Evolutionary conservation across 2,113 vertebrate species (phyloP), one percentile per base, ranked within the genome.

Genomic region (Sceloporus tristichus): DNA sequence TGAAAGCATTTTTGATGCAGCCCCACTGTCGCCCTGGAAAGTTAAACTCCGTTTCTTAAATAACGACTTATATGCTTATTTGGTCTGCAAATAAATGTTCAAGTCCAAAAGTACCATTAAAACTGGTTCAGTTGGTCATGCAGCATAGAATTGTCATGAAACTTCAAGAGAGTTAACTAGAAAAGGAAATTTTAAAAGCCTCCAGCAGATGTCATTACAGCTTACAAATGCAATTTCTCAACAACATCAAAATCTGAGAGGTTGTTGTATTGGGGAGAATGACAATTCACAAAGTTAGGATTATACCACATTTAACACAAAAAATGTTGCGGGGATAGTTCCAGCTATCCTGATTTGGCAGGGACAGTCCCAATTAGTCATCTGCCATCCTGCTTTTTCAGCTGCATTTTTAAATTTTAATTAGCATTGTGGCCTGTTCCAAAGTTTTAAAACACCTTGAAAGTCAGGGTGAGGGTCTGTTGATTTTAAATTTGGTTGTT

Each of bases 201-300:
- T 75, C 65, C 87, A 87, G 81, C 75, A 87, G 34, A 14, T 90
- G 21, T 85, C 90, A 82, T 84, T 94, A 16, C 13, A 92, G 34
- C 48, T 62, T 77, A 3, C 54, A 10, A 59, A 70, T 40, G 48
- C 90, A 79, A 5, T 38, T 5, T 54, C 0, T 2, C 29, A 85
- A 59, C 4, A 59, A 59, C 10, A 59, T 34, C 34, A 62, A 62
- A 18, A 62, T 18, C 59, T 62, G 59, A 62, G 18, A 4, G 11
- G 14, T 4, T 62, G 16, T 62, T 16, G 59, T 14, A 59, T 10
- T 14, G 16, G 59, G 59, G 14, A 62, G 59, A 18, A 16, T 18
- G 3, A 62, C 59, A 62, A 62, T 62, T 62, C 59, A 62, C 59
- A 62, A 18, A 62, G 2, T 62, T 62, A 16, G 18, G 59, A 62